Evolutionary conservation across 2,888 invertebrate species (phyloP).

Genomic region (Latheticus oryzae): DNA sequence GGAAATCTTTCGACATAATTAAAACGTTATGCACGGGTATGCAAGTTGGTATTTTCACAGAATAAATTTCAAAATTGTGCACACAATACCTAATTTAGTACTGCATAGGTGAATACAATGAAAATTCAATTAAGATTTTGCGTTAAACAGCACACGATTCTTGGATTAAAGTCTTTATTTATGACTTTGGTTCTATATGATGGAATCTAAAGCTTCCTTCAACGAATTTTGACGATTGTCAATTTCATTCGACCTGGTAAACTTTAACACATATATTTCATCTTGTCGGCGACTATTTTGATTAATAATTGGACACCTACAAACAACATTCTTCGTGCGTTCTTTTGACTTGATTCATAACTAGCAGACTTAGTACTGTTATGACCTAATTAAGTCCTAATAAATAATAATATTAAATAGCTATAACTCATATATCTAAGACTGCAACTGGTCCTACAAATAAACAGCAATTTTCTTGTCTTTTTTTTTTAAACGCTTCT

Average conservation of each 20-base stretch:
- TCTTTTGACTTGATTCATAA: neutral
- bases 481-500: too few relatives aligned
- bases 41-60: constrained; percentile 26
- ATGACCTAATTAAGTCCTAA: constrained; percentile 14
- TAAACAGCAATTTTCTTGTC: too few relatives aligned
- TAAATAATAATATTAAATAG: constrained; percentile 21
- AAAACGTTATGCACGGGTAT: constrained; percentile 20
- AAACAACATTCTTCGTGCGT: too few relatives aligned
- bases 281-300: too few relatives aligned
- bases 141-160: constrained; percentile 28
- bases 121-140: constrained; percentile 44
- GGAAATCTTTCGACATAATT: constrained; percentile 30
- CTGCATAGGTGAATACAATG: constrained; percentile 43
- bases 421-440: too few relatives aligned
- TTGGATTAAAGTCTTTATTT: constrained; percentile 18
- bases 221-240: too few relatives aligned
- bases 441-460: too few relatives aligned
- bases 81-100: constrained; percentile 43
- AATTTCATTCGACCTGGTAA: too few relatives aligned
- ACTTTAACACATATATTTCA: too few relatives aligned
- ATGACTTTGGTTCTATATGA: constrained; percentile 8
- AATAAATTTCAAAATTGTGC: constrained; percentile 40
- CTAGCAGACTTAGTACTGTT: constrained; percentile 2
- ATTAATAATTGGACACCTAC: too few relatives aligned
- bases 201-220: too few relatives aligned